A percentile compares a stretch with the other conserved stretches of the same genome.
Conservation (phyloP, 2,797 vertebrate genomes). For the Paedocypris micromegethes region DNA sequence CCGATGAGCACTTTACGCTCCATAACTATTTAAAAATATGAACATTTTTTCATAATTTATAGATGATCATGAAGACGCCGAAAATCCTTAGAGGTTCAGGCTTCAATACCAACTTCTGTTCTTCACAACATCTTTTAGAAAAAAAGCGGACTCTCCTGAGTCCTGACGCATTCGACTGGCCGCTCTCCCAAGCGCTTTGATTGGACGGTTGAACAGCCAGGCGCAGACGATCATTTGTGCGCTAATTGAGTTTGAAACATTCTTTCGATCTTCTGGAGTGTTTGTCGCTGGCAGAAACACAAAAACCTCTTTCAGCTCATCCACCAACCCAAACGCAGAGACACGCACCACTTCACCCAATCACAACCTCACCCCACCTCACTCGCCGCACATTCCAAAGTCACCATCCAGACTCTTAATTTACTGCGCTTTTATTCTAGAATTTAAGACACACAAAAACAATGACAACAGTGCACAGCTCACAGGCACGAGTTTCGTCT, state of each 20-base stretch:
- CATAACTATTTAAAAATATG: too few species aligned
- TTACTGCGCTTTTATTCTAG: conserved; percentile 40
- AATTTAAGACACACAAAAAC: conserved; percentile 29
- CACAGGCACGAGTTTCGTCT: too few species aligned
- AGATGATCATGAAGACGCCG: too few species aligned
- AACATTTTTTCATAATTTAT: too few species aligned
- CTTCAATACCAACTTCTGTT: too few species aligned
- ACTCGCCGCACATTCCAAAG: conserved; percentile 39
- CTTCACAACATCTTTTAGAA: too few species aligned
- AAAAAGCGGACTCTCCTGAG: too few species aligned
- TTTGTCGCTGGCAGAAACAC: conserved; percentile 45
- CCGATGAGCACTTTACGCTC: too few species aligned
- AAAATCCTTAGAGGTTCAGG: too few species aligned
- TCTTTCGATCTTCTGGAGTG: conserved; percentile 41
- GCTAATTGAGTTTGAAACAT: conserved; percentile 57
- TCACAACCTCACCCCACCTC: conserved; percentile 37
- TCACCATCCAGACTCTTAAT: conserved; percentile 19
- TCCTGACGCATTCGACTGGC: neutral
- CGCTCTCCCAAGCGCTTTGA: conserved; percentile 13
- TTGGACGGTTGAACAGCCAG: conserved; percentile 54
- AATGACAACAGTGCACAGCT: conserved; percentile 13
- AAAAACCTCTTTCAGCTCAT: conserved; percentile 53
- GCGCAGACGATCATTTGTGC: conserved; percentile 53
- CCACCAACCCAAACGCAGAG: conserved; percentile 32
- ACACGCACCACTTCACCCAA: conserved; percentile 27